These are phyloP conservation scores for Elgaria multicarinata DNA, from an alignment of 2,113 vertebrate species.

Conservation along the genomic window DNA sequence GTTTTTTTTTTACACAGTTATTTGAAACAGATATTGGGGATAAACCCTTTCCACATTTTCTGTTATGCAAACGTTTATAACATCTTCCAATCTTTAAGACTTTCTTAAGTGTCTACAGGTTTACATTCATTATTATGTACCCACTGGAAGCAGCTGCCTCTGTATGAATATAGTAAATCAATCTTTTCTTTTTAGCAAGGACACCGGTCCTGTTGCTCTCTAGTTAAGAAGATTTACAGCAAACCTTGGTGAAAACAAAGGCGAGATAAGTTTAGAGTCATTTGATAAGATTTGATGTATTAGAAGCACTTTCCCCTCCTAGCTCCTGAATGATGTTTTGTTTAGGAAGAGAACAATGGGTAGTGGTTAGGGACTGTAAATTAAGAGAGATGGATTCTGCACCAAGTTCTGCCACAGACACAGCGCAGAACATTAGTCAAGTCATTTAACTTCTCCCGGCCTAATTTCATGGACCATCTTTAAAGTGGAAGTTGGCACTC, in stretches of 20 bases:
- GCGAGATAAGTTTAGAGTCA: conserved; percentile 62
- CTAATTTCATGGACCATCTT: conserved; percentile 12
- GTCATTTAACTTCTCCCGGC: conserved; percentile 31
- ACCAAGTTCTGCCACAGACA: conserved; percentile 25
- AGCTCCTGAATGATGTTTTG: conserved; percentile 50
- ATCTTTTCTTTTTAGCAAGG: conserved; percentile 69
- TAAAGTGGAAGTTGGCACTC: background rate
- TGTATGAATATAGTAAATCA: conserved; percentile 63
- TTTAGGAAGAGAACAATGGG: conserved; percentile 51
- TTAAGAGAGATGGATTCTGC: conserved; percentile 54
- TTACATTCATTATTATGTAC: conserved; percentile 51
- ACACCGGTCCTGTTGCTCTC: conserved; percentile 51
- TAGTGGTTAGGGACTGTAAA: conserved; percentile 50
- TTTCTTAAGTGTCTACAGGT: conserved; percentile 46
- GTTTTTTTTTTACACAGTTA: conserved; percentile 48
- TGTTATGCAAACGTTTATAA: conserved; percentile 48
- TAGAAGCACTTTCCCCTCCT: conserved; percentile 65
- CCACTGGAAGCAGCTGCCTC: conserved; percentile 46
- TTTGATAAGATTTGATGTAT: conserved; percentile 72
- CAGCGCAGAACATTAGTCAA: conserved; percentile 16
- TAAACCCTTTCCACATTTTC: conserved; percentile 45
- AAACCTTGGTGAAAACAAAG: conserved; percentile 65
- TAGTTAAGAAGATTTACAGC: conserved; percentile 64
- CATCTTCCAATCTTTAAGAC: conserved; percentile 49
- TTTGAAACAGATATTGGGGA: conserved; percentile 51